A percentile compares a stretch with the other conserved stretches of the same genome.
Evolutionary conservation across 2,797 vertebrate genomes (phyloP).

Genomic region (Melanotaenia pygmaea): DNA sequence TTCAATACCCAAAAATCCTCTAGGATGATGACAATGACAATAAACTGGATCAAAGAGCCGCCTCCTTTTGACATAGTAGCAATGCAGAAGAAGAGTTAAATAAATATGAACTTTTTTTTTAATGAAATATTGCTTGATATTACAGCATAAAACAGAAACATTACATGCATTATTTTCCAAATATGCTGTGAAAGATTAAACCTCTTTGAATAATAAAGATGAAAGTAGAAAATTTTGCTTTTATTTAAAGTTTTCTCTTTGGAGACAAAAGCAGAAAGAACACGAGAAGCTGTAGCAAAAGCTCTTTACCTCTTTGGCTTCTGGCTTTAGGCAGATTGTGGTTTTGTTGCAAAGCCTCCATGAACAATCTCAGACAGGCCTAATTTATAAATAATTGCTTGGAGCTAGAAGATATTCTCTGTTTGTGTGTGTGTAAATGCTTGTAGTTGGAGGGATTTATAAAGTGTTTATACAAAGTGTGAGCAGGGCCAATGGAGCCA

Average conservation of each 20-base stretch:
- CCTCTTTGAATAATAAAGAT: neutral
- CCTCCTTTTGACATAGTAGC: neutral
- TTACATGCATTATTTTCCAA: neutral
- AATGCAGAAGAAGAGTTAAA: neutral
- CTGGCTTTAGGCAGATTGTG: conserved; percentile 64
- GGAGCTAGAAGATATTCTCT: conserved; percentile 42
- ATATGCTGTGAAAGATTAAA: neutral
- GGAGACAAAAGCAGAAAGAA: conserved; percentile 31
- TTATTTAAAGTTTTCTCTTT: conserved; percentile 9
- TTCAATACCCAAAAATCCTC: neutral
- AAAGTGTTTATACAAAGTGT: conserved; percentile 77
- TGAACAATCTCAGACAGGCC: conserved; percentile 74
- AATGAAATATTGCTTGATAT: no score
- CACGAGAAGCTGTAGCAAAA: conserved; percentile 41
- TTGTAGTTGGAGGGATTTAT: conserved; percentile 69
- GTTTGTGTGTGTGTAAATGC: conserved; percentile 28
- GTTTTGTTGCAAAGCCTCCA: conserved; percentile 72
- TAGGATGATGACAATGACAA: conserved; percentile 1
- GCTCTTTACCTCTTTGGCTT: conserved; percentile 53
- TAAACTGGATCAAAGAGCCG: neutral
- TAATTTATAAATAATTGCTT: conserved; percentile 75
- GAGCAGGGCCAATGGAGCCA: conserved; percentile 57
- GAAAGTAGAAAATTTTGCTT: conserved; percentile 21
- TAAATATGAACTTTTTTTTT: neutral
- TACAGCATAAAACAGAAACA: neutral